Conservation (phyloP, 2,113 vertebrate species). For the Podocnemis expansa region DNA sequence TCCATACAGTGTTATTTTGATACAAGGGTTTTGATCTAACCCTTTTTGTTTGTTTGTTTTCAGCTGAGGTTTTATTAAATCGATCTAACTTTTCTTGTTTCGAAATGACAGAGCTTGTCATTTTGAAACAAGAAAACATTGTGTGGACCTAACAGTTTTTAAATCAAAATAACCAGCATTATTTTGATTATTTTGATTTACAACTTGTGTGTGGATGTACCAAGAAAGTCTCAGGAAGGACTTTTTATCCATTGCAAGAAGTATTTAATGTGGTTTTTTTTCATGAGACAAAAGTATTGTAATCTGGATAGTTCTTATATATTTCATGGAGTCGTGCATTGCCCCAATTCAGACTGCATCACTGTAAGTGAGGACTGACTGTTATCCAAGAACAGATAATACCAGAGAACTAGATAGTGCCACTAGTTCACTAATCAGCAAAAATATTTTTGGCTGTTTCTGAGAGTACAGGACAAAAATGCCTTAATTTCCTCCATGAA, state of each 20-base stretch:
- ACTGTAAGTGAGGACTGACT: background rate
- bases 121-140: too few relatives aligned
- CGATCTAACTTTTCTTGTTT: too few relatives aligned
- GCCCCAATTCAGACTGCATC: background rate
- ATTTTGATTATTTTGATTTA: too few relatives aligned
- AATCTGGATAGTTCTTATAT: background rate
- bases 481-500: background rate
- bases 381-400: background rate
- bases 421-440: background rate
- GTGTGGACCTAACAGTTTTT: too few relatives aligned
- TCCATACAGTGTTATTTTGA: too few relatives aligned
- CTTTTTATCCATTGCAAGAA: rapidly evolving
- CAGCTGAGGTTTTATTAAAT: too few relatives aligned
- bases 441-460: background rate
- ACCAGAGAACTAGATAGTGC: background rate
- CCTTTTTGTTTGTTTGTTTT: too few relatives aligned
- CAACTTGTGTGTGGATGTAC: too few relatives aligned
- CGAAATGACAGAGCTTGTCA: too few relatives aligned
- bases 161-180: too few relatives aligned
- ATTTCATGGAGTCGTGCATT: background rate
- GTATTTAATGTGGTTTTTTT: background rate
- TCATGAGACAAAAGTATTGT: background rate
- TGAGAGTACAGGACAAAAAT: background rate
- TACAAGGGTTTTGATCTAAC: too few relatives aligned
- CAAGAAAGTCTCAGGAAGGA: background rate